Percentiles rank a stretch among this genome's conserved stretches.
These are phyloP conservation scores for Xiphophorus couchianus DNA, from an alignment of 2,113 vertebrate genomes.

Conservation along the genomic window DNA sequence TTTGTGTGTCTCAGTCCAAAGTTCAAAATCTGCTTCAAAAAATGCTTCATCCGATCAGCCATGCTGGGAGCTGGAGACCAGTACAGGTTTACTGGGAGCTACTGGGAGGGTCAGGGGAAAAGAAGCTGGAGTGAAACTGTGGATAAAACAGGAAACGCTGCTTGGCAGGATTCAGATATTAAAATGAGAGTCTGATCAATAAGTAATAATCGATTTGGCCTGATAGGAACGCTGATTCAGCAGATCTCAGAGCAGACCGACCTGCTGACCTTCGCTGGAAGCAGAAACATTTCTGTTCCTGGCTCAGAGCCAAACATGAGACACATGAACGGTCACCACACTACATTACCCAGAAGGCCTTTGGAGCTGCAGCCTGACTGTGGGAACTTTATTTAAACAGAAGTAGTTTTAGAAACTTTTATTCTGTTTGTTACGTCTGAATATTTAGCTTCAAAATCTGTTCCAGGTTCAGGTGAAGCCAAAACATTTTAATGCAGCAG, in stretches of 20 bases:
- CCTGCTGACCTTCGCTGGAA: constrained; percentile 7
- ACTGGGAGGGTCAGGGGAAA: neutral
- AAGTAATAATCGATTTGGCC: too few species aligned
- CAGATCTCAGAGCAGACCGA: neutral
- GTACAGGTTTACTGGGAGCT: neutral
- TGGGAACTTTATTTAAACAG: constrained; percentile 15
- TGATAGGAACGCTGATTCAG: neutral
- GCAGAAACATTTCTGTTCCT: constrained; percentile 15
- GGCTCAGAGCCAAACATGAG: neutral
- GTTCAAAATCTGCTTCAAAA: neutral
- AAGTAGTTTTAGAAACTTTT: constrained; percentile 9
- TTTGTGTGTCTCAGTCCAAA: constrained; percentile 1
- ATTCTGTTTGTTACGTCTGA: neutral
- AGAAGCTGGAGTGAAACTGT: too few species aligned
- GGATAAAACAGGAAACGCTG: too few species aligned
- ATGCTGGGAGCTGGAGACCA: neutral
- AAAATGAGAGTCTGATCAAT: too few species aligned
- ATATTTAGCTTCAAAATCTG: neutral
- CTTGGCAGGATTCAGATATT: too few species aligned
- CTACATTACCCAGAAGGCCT: constrained; percentile 60
- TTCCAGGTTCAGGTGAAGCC: neutral
- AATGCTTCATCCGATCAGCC: neutral
- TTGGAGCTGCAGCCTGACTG: constrained; percentile 12
- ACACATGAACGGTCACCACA: constrained; percentile 21
- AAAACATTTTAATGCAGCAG: neutral